These are phyloP conservation scores for Mesorhabditis belari DNA, from an alignment of 2,888 invertebrate species.

Conservation along the genomic window DNA sequence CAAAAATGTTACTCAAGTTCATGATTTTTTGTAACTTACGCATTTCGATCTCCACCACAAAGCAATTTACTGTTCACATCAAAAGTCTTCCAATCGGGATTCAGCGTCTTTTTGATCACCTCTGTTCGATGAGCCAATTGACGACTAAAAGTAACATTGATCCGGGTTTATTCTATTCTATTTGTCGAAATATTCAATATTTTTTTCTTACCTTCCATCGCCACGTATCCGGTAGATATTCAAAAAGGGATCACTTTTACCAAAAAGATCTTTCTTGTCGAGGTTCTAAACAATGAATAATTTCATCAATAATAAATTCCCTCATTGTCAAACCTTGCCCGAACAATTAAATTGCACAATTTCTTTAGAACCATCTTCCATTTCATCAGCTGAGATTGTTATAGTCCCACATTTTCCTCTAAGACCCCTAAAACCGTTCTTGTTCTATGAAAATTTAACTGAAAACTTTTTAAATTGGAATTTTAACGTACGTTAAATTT, in stretches of 20 bases:
- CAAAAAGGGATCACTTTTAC: constrained; percentile 47
- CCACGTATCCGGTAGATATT: constrained; percentile 38
- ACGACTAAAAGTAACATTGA: constrained; percentile 11
- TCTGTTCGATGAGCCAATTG: constrained; percentile 56
- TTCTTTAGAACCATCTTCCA: constrained; percentile 32
- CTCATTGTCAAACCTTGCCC: constrained; percentile 10
- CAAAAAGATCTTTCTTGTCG: constrained; percentile 46
- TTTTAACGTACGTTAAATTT: constrained; percentile 9
- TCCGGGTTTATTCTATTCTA: background rate
- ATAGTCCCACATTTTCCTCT: constrained; percentile 26
- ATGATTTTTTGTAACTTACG: constrained; percentile 29
- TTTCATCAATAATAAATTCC: background rate
- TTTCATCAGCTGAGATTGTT: constrained; percentile 34
- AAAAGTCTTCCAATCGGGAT: constrained; percentile 61
- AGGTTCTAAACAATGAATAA: constrained; percentile 11
- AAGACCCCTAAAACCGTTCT: constrained; percentile 20
- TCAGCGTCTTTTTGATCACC: constrained; percentile 58
- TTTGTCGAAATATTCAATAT: background rate
- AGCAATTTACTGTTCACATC: constrained; percentile 57
- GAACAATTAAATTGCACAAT: constrained; percentile 13
- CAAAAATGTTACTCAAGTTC: constrained; percentile 54
- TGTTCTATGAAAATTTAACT: background rate
- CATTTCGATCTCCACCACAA: constrained; percentile 55
- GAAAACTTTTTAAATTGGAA: background rate
- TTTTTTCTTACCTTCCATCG: constrained; percentile 30